Evolutionary conservation across 2,888 invertebrate species (phyloP), one percentile per base, ranked within the genome.

Genomic region (Phaedon cochleariae): DNA sequence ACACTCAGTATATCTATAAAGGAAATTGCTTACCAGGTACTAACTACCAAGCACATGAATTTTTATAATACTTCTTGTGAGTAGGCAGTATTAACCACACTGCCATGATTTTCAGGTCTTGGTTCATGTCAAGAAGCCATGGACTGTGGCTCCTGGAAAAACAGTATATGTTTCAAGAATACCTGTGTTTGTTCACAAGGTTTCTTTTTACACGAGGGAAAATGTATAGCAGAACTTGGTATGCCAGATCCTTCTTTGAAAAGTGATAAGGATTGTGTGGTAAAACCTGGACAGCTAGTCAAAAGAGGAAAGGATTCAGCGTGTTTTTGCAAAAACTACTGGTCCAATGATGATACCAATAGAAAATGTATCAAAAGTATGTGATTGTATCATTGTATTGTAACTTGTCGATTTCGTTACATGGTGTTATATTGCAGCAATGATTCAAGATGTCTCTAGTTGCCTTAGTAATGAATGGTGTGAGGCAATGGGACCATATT

Each of bases 401-500:
- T n/a, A n/a, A n/a, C n/a, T n/a, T n/a, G n/a, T n/a, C n/a, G n/a
- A n/a, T n/a, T n/a, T n/a, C n/a, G n/a, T n/a, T n/a, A n/a, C n/a
- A n/a, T n/a, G n/a, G n/a, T n/a, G n/a, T n/a, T n/a, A 26, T 49
- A 41, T 71, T 73, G 31, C 34, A 78, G 78, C 77, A 20, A 77
- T 74, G 18, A 65, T 72, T 9, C 69, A 78, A 45, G 57, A 64
- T 7, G 74, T 74, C n/a, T 52, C 62, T 26, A 69, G 66, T 26
- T 78, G 78, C 66, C 59, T 76, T 59, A 73, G 72, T 1, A 73
- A 73, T 29, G 74, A 75, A 21, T 78, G 78, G 78, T 78, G 78
- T 54, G 66, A 72, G 53, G 76, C 75, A 0, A 70, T 76, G 69
- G 78, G 78, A 2, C 64, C 64, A 0, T 68, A 76, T 62, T 63